phyloP scores from a whole-genome alignment of 2,797 vertebrate species.

The Sparus aurata region DNA sequence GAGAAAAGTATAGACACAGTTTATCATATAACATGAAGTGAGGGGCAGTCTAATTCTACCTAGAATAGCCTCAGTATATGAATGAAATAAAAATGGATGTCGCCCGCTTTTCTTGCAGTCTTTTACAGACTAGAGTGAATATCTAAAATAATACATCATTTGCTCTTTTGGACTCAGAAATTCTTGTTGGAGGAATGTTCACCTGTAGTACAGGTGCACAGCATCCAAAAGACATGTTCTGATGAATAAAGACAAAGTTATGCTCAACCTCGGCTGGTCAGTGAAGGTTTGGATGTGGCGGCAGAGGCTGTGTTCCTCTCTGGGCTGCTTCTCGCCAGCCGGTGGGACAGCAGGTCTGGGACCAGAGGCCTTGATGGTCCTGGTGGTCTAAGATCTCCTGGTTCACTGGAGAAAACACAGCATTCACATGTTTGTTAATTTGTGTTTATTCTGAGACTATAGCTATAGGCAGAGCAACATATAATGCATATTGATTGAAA shows the following conservation, averaged over 20 bases:
- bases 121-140: not conserved
- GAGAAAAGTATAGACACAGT: not conserved
- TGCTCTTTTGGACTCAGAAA: not conserved
- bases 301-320: conserved; percentile 52
- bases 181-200: conserved; percentile 1
- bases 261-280: conserved; percentile 63
- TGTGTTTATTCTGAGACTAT: conserved; percentile 1
- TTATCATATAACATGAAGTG: not conserved
- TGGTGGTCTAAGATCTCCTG: conserved; percentile 62
- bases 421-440: not conserved
- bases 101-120: not conserved
- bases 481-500: not conserved
- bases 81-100: not conserved
- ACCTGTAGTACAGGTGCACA: conserved; percentile 1
- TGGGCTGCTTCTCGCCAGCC: conserved; percentile 59
- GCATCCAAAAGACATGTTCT: conserved; percentile 1
- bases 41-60: not conserved
- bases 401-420: conserved; percentile 71
- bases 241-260: conserved; percentile 25
- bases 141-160: not conserved
- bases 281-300: conserved; percentile 54
- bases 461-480: not conserved
- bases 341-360: conserved; percentile 74
- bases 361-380: conserved; percentile 65
- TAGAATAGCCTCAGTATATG: not conserved